phyloP scores from a whole-genome alignment of 2,113 vertebrate genomes.

The Synodontis membranacea region DNA sequence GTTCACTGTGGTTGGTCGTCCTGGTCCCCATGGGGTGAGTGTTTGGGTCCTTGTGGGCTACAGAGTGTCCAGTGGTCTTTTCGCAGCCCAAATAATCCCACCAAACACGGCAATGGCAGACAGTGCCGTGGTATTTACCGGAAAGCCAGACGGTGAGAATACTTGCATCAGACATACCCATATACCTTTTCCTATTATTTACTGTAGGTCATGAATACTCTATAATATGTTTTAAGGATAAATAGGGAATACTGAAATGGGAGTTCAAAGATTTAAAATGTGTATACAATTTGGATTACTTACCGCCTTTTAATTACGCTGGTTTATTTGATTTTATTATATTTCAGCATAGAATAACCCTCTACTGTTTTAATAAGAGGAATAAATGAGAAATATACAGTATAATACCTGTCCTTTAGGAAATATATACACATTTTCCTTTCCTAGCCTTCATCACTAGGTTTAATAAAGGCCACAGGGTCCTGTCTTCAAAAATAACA shows the following conservation, averaged over 20 bases:
- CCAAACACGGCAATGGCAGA: conserved; percentile 68
- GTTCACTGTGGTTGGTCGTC: conserved; percentile 88
- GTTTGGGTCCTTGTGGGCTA: conserved; percentile 82
- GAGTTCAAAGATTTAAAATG: not conserved
- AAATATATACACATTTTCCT: not conserved
- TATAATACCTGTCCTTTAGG: not conserved
- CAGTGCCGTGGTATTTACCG: conserved; percentile 83
- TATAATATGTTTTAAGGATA: not conserved
- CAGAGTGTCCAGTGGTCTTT: conserved; percentile 93
- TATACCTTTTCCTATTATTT: not conserved
- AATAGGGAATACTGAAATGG: not conserved
- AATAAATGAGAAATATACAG: not conserved
- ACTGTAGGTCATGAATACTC: not conserved
- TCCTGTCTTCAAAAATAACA: too few relatives aligned
- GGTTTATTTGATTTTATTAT: not conserved
- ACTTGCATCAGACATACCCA: not conserved
- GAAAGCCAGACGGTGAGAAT: conserved; percentile 82
- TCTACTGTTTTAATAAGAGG: not conserved
- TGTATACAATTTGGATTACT: not conserved
- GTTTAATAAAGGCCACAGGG: too few relatives aligned
- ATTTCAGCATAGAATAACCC: not conserved
- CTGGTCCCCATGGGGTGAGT: conserved; percentile 88
- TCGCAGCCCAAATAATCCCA: conserved; percentile 85
- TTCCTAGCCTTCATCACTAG: not conserved
- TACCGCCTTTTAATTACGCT: not conserved